Evolutionary conservation across 2,888 invertebrate genomes (phyloP).

Genomic region (Lutraria lutraria): DNA sequence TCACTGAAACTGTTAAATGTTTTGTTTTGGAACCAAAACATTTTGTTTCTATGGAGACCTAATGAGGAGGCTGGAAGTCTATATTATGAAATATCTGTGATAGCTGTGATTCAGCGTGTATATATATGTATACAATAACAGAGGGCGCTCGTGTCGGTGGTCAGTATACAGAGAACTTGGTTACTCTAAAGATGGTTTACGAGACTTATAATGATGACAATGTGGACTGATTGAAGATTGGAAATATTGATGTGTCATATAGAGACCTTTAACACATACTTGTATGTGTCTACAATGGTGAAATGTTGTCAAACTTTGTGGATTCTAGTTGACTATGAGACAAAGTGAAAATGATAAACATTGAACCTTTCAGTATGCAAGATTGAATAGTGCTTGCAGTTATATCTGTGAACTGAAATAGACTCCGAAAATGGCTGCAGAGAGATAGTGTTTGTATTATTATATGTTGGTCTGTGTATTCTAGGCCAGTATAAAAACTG

Average conservation of each 20-base stretch:
- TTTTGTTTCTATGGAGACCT: conserved; percentile 19
- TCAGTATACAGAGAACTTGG: neutral
- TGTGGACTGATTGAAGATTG: neutral
- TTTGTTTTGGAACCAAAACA: neutral
- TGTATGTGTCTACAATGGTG: neutral
- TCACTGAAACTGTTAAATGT: neutral
- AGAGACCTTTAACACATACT: neutral
- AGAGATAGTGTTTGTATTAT: neutral
- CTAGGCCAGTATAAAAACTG: neutral
- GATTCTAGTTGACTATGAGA: neutral
- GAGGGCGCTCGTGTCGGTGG: neutral
- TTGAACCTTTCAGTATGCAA: no score
- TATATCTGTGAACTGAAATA: neutral
- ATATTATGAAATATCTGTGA: conserved; percentile 57
- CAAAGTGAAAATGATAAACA: no score
- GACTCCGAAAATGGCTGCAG: neutral
- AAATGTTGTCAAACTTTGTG: neutral
- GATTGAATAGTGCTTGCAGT: neutral
- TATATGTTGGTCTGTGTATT: neutral
- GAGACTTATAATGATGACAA: neutral
- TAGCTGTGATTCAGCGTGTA: conserved; percentile 58
- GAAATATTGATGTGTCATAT: neutral
- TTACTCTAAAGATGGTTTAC: neutral
- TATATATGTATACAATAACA: conserved; percentile 10
- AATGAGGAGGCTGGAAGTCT: neutral